phyloP scores from a whole-genome alignment of 1,140 invertebrate species.

The Teleogryllus occipitalis region DNA sequence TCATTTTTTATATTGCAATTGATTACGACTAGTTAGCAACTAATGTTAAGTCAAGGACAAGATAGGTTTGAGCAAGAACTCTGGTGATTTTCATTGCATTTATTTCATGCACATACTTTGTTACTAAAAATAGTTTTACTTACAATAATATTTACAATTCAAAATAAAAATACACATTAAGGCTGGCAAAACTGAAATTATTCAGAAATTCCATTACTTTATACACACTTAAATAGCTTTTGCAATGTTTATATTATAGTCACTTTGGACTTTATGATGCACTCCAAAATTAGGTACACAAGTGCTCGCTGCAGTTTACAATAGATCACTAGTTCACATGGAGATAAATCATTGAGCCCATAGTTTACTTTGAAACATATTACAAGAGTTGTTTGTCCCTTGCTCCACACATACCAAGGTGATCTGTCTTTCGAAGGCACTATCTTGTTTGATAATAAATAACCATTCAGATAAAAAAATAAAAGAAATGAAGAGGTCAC shows the following conservation, averaged over 20 bases:
- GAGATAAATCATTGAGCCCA: no score
- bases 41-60: no score
- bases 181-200: neutral
- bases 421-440: neutral
- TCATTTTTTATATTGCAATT: no score
- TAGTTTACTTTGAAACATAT: no score
- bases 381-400: no score
- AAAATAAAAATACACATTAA: neutral
- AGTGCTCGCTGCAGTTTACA: no score
- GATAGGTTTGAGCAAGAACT: no score
- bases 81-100: slow-evolving; percentile 7
- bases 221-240: neutral
- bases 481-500: neutral
- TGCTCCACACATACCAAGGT: no score
- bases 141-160: slow-evolving; percentile 11
- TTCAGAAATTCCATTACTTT: neutral
- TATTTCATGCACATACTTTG: slow-evolving; percentile 12
- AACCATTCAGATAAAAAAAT: neutral
- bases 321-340: no score
- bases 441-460: neutral
- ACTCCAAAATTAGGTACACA: no score
- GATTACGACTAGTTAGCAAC: no score
- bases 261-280: no score
- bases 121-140: slow-evolving; percentile 15
- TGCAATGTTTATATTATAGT: neutral